These are phyloP conservation scores for Drosophila eugracilis DNA, from an alignment of 1,140 invertebrate genomes.

Conservation along the genomic window DNA sequence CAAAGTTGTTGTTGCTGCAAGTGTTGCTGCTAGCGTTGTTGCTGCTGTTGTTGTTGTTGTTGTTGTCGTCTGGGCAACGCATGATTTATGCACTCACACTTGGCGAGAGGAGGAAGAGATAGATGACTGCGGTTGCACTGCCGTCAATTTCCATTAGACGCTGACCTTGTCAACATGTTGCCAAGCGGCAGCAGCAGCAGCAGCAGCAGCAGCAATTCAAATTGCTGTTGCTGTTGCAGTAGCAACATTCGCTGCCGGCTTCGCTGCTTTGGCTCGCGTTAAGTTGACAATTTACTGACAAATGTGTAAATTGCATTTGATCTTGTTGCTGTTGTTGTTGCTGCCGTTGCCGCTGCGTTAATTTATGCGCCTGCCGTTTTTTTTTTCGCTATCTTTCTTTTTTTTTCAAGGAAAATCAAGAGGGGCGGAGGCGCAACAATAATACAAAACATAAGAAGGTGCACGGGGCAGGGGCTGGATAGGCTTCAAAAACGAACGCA, in stretches of 20 bases:
- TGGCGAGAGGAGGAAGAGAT: conserved; percentile 42
- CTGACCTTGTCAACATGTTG: conserved; percentile 84
- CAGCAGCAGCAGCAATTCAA: conserved; percentile 42
- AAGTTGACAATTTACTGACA: conserved; percentile 84
- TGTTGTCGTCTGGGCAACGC: conserved; percentile 53
- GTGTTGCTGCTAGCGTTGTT: neutral
- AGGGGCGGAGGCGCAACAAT: conserved; percentile 20
- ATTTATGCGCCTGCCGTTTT: conserved; percentile 77
- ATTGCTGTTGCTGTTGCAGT: conserved; percentile 14
- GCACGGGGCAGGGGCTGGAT: neutral
- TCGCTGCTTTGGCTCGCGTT: conserved; percentile 62
- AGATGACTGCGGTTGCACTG: conserved; percentile 15
- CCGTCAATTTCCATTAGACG: conserved; percentile 77
- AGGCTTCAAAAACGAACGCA: conserved; percentile 1
- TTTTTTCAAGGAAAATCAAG: conserved; percentile 55
- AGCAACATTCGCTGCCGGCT: conserved; percentile 49
- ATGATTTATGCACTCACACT: conserved; percentile 79
- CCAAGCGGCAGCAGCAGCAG: conserved; percentile 35
- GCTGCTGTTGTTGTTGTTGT: conserved; percentile 15
- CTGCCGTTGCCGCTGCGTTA: conserved; percentile 52
- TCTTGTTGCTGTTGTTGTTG: conserved; percentile 63
- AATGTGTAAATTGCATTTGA: conserved; percentile 84
- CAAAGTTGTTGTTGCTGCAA: conserved; percentile 36
- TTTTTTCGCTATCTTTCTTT: no score
- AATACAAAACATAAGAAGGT: neutral